Percentiles rank a stretch among this genome's conserved stretches.
These are phyloP conservation scores for Cephonodes hylas DNA, from an alignment of 2,888 invertebrate genomes.

Conservation along the genomic window DNA sequence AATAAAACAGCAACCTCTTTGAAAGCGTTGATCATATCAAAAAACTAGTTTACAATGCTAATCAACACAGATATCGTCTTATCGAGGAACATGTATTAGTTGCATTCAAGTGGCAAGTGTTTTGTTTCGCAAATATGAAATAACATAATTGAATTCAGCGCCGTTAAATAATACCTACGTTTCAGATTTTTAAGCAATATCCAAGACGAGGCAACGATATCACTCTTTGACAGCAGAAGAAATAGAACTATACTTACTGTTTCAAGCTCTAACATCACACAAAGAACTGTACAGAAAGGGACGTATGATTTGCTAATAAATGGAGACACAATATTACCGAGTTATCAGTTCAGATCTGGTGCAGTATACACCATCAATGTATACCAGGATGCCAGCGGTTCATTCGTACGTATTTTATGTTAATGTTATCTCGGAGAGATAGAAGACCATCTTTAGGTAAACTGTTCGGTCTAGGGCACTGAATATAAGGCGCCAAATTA, in stretches of 20 bases:
- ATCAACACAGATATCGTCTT: not conserved
- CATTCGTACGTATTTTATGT: conserved; percentile 49
- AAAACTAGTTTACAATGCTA: not conserved
- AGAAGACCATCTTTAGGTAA: no score
- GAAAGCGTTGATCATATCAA: not conserved
- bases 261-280: conserved; percentile 42
- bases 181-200: conserved; percentile 69
- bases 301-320: conserved; percentile 60
- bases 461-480: no score
- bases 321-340: conserved; percentile 42
- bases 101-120: conserved; percentile 41
- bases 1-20: not conserved
- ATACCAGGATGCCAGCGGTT: conserved; percentile 53
- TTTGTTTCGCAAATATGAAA: conserved; percentile 26
- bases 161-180: conserved; percentile 21
- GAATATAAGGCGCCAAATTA: no score
- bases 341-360: conserved; percentile 76
- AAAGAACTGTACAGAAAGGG: conserved; percentile 52
- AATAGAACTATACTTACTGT: conserved; percentile 46
- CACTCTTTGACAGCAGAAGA: conserved; percentile 42
- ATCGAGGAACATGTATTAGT: conserved; percentile 27
- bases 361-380: conserved; percentile 84
- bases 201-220: conserved; percentile 38
- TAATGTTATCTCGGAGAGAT: no score
- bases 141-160: conserved; percentile 11